These are phyloP conservation scores for Montipora capricornis DNA, from an alignment of 64 coral and sea anemone genomes.

Conservation along the genomic window DNA sequence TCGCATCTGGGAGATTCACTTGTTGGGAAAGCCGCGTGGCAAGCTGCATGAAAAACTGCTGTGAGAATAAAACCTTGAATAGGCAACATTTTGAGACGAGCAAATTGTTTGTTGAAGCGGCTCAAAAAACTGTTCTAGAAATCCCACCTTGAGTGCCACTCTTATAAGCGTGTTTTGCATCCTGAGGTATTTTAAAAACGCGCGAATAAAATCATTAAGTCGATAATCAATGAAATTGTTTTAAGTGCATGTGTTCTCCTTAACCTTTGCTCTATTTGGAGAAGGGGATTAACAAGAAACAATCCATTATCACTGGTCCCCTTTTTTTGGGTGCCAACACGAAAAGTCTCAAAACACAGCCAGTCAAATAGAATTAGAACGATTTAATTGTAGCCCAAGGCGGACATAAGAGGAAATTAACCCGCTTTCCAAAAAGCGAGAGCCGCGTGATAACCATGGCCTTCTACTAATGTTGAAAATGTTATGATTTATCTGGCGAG, in stretches of 20 bases:
- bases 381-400: neutral
- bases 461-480: neutral
- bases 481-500: neutral
- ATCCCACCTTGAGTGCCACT: neutral
- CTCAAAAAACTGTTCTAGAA: neutral
- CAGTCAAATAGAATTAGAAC: too few relatives aligned
- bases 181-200: constrained; percentile 23
- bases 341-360: neutral
- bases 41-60: neutral
- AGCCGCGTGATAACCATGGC: neutral
- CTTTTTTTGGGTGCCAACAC: neutral
- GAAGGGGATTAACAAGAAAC: constrained; percentile 22
- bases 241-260: neutral
- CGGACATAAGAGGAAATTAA: neutral
- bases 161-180: neutral
- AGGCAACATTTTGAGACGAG: neutral
- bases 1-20: neutral
- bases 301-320: neutral
- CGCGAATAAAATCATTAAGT: neutral
- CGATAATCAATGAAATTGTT: constrained; percentile 32
- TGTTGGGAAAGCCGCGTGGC: neutral
- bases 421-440: neutral
- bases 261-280: constrained; percentile 41
- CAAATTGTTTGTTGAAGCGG: neutral
- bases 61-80: neutral